Percentiles rank a stretch among this genome's conserved stretches.
phyloP scores from a whole-genome alignment of 2,888 invertebrate species.

The Zygaena filipendulae region DNA sequence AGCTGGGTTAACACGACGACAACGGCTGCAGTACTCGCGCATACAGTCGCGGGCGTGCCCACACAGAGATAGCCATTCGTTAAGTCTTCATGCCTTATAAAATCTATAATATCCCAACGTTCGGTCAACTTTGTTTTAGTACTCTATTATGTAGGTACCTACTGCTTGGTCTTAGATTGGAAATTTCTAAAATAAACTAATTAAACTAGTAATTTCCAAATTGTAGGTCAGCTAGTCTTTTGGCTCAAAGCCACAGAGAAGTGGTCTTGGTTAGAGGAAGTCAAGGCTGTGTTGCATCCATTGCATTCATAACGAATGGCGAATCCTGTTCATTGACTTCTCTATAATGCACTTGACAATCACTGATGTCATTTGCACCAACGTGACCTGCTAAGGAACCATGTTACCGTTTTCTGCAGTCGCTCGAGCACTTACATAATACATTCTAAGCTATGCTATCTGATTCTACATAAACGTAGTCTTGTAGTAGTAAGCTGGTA shows the following conservation, averaged over 20 bases:
- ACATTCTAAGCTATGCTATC: conserved; percentile 44
- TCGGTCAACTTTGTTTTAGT: no score
- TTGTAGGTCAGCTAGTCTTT: conserved; percentile 54
- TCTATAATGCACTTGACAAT: conserved; percentile 56
- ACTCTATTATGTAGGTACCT: no score
- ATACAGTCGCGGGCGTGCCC: conserved; percentile 22
- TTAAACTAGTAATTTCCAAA: no score
- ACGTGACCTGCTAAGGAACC: conserved; percentile 60
- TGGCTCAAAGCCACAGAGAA: conserved; percentile 44
- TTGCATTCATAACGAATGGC: conserved; percentile 56
- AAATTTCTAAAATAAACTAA: no score
- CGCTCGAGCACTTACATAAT: conserved; percentile 57
- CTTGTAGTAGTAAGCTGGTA: conserved; percentile 33
- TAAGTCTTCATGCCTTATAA: conserved; percentile 24
- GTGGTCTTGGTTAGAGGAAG: conserved; percentile 36
- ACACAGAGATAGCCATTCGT: conserved; percentile 26
- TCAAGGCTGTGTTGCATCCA: conserved; percentile 49
- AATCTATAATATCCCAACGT: no score
- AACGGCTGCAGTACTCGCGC: no score
- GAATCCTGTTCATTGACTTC: conserved; percentile 61
- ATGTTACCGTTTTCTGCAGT: conserved; percentile 57
- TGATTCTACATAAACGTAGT: conserved; percentile 33
- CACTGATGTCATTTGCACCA: conserved; percentile 58
- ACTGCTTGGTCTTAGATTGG: no score
- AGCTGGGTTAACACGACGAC: conserved; percentile 48